Conservation (phyloP, 2,797 vertebrate species). For the Gadopsis bispinosus region DNA sequence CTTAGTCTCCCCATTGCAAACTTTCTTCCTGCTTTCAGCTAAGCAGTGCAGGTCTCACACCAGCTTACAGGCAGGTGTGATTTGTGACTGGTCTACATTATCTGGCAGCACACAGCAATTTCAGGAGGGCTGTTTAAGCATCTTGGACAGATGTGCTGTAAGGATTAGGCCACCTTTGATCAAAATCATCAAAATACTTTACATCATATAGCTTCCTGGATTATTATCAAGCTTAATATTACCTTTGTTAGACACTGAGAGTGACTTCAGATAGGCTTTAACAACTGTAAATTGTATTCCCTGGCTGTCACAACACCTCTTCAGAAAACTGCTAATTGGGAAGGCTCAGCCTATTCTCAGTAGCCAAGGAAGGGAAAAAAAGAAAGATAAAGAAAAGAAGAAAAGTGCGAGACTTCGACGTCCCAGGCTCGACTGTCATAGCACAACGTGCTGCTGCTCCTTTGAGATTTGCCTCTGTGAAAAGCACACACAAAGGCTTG, state of each 20-base stretch:
- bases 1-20: slow-evolving; percentile 42
- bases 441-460: slow-evolving; percentile 68
- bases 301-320: slow-evolving; percentile 75
- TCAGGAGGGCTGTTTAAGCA: slow-evolving; percentile 54
- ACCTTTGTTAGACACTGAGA: slow-evolving; percentile 58
- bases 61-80: slow-evolving; percentile 65
- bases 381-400: slow-evolving; percentile 55
- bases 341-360: slow-evolving; percentile 73
- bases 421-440: slow-evolving; percentile 75
- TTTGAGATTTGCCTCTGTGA: slow-evolving; percentile 76
- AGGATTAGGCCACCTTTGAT: slow-evolving; percentile 73
- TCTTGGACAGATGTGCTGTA: slow-evolving; percentile 65
- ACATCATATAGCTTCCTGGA: slow-evolving; percentile 47
- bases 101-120: slow-evolving; percentile 64
- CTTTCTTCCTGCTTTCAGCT: slow-evolving; percentile 41
- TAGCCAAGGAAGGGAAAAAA: slow-evolving; percentile 56
- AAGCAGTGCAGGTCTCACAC: slow-evolving; percentile 60
- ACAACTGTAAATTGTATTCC: slow-evolving; percentile 80
- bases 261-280: slow-evolving; percentile 67
- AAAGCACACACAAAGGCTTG: slow-evolving; percentile 76
- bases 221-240: slow-evolving; percentile 63
- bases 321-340: slow-evolving; percentile 80
- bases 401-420: slow-evolving; percentile 72
- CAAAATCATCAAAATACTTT: slow-evolving; percentile 49
- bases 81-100: slow-evolving; percentile 58